Conservation (phyloP, 2,888 invertebrate species). For the Augiades crinisus region DNA sequence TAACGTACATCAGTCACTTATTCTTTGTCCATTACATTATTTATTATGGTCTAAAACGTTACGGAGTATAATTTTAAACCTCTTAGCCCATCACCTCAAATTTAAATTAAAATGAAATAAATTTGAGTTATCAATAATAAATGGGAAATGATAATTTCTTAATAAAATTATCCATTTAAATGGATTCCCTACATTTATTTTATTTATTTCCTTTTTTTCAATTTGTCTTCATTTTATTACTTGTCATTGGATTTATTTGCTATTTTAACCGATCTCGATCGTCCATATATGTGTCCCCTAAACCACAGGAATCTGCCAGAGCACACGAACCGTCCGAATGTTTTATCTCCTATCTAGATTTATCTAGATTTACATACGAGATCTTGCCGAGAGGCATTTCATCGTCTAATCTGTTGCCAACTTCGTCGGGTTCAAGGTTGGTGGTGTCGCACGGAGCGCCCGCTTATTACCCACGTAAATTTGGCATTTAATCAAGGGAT, state of each 20-base stretch:
- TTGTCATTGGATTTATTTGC: not conserved
- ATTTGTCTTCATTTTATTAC: no score
- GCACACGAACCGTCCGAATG: not conserved
- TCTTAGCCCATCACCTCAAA: no score
- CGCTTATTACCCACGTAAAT: slow-evolving; percentile 19
- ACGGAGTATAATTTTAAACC: no score
- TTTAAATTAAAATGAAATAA: no score
- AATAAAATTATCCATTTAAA: no score
- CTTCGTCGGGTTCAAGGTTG: slow-evolving; percentile 51
- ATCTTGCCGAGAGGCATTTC: slow-evolving; percentile 7
- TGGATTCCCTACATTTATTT: no score
- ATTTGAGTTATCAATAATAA: no score
- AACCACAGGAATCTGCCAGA: slow-evolving; percentile 1
- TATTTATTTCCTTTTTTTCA: no score
- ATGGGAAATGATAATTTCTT: no score
- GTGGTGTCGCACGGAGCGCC: slow-evolving; percentile 35
- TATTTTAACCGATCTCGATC: not conserved
- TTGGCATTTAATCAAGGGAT: slow-evolving; percentile 38
- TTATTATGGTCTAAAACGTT: no score
- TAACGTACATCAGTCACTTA: no score
- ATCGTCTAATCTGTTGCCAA: slow-evolving; percentile 42
- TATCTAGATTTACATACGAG: slow-evolving; percentile 16
- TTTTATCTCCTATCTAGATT: slow-evolving; percentile 8
- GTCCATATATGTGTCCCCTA: slow-evolving; percentile 8
- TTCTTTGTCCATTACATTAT: no score